Conservation (phyloP, 2,113 vertebrate species). For the Otus sunia region DNA sequence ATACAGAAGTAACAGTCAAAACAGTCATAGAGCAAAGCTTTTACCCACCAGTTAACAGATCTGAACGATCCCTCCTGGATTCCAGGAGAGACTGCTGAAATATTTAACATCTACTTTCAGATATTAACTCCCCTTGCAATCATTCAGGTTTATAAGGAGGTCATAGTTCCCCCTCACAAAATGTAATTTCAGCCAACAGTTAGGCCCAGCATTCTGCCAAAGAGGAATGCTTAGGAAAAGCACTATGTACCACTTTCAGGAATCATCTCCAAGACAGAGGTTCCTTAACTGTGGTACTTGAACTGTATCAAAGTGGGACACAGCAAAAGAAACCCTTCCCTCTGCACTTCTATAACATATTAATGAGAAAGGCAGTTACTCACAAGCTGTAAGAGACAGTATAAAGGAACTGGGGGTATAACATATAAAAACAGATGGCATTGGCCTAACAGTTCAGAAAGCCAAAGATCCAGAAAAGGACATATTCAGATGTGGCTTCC, state of each 20-base stretch:
- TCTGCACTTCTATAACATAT: background rate
- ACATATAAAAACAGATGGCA: background rate
- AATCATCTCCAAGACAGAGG: background rate
- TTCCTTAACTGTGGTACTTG: background rate
- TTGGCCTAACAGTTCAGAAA: background rate
- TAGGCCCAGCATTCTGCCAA: background rate
- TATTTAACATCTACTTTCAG: background rate
- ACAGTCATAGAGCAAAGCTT: background rate
- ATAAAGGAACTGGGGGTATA: background rate
- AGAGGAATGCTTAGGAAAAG: background rate
- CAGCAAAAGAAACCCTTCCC: background rate
- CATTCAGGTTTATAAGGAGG: background rate
- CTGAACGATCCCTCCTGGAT: background rate
- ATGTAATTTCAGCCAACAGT: background rate
- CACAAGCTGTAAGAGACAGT: background rate
- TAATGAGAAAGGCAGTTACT: no score
- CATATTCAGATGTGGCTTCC: background rate
- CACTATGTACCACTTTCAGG: fast-evolving
- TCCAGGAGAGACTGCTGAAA: background rate
- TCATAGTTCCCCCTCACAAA: fast-evolving
- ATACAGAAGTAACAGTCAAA: background rate
- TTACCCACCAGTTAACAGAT: background rate
- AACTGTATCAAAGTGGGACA: background rate
- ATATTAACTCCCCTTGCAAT: background rate
- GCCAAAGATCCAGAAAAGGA: background rate